A percentile compares a stretch with the other conserved stretches of the same genome.
phyloP scores from a whole-genome alignment of 2,888 invertebrate species.

The Bembecia ichneumoniformis region DNA sequence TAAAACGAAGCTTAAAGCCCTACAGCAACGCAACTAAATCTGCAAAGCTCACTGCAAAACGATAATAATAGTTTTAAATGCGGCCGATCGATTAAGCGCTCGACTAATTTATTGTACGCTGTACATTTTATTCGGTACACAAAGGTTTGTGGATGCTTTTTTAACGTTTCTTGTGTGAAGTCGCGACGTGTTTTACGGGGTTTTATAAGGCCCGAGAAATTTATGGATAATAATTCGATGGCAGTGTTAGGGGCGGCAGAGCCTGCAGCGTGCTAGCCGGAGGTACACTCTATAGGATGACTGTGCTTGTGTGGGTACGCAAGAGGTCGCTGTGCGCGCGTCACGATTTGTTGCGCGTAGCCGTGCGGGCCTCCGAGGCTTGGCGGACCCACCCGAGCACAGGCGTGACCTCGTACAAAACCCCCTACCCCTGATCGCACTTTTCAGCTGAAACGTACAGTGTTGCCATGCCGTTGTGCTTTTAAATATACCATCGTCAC shows the following conservation, averaged over 20 bases:
- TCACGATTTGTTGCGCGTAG: slow-evolving; percentile 35
- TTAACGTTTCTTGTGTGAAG: slow-evolving; percentile 24
- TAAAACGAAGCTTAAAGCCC: slow-evolving; percentile 31
- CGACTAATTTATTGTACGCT: slow-evolving; percentile 42
- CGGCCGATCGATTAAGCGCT: slow-evolving; percentile 64
- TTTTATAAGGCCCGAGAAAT: slow-evolving; percentile 44
- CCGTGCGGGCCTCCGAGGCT: slow-evolving; percentile 36
- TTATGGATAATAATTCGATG: slow-evolving; percentile 58
- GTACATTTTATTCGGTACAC: slow-evolving; percentile 32
- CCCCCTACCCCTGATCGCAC: slow-evolving; percentile 52
- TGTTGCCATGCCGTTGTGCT: slow-evolving; percentile 32
- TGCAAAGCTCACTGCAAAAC: slow-evolving; percentile 48
- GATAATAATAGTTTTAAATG: slow-evolving; percentile 63
- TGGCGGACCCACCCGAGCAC: slow-evolving; percentile 41
- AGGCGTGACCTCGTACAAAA: slow-evolving; percentile 68
- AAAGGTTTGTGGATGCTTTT: slow-evolving; percentile 20
- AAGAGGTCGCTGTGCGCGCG: slow-evolving; percentile 55
- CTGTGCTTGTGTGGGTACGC: slow-evolving; percentile 46
- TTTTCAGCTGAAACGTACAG: slow-evolving; percentile 51
- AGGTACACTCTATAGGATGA: slow-evolving; percentile 34
- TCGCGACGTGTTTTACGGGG: slow-evolving; percentile 45
- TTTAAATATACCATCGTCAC: not conserved
- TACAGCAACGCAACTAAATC: slow-evolving; percentile 52
- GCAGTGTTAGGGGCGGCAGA: slow-evolving; percentile 61
- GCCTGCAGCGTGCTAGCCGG: slow-evolving; percentile 50